A percentile compares a stretch with the other conserved stretches of the same genome.
Conservation (phyloP, 2,888 invertebrate species). For the Leptinotarsa juncta region DNA sequence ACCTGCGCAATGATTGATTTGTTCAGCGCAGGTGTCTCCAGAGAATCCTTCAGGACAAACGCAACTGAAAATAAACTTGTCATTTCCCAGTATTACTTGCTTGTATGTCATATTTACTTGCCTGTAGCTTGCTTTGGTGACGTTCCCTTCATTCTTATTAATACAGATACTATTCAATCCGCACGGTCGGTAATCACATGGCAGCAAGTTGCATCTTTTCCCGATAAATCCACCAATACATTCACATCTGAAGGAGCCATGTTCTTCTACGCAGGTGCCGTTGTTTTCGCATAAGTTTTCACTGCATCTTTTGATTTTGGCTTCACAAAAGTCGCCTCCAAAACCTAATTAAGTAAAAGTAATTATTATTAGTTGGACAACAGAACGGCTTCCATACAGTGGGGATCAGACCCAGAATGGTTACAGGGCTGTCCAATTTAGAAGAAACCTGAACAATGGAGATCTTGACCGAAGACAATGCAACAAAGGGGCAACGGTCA, state of each 20-base stretch:
- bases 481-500: too few relatives aligned
- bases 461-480: too few relatives aligned
- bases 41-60: constrained; percentile 69
- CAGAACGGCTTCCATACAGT: not conserved
- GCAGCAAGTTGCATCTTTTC: constrained; percentile 68
- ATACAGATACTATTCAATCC: constrained; percentile 64
- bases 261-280: constrained; percentile 62
- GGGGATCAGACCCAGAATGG: too few relatives aligned
- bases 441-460: too few relatives aligned
- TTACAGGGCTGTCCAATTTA: too few relatives aligned
- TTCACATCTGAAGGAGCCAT: constrained; percentile 66
- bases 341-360: constrained; percentile 50
- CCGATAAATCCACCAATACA: constrained; percentile 69
- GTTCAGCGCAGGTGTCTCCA: constrained; percentile 67
- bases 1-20: constrained; percentile 66
- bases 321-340: constrained; percentile 61
- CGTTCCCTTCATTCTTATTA: constrained; percentile 62
- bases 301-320: constrained; percentile 51
- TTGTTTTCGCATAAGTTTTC: constrained; percentile 63
- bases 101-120: constrained; percentile 43
- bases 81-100: too few relatives aligned
- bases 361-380: not conserved
- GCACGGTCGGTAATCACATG: constrained; percentile 73
- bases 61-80: constrained; percentile 63
- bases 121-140: constrained; percentile 66